Evolutionary conservation across 2,888 invertebrate species (phyloP).

Genomic region (Acanthopleura granulata): DNA sequence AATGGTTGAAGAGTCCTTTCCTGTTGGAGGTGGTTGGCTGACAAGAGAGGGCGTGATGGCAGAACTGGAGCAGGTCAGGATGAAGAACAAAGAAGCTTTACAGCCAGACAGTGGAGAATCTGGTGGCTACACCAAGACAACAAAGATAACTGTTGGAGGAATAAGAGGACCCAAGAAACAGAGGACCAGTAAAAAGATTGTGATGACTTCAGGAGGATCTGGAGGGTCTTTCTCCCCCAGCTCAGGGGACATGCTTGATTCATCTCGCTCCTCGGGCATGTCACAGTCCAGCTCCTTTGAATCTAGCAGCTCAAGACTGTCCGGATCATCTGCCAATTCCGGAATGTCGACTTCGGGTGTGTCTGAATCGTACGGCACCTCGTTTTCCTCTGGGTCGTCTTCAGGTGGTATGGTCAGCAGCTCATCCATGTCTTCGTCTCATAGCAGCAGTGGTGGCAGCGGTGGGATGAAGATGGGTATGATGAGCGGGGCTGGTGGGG

Average conservation of each 20-base stretch:
- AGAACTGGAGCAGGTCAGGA: not conserved
- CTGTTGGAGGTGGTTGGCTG: not conserved
- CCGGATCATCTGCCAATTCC: not conserved
- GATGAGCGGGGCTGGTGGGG: not conserved
- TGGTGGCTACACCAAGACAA: constrained; percentile 10
- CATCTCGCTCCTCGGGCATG: constrained; percentile 3
- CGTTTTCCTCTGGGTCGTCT: not conserved
- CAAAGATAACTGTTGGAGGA: constrained; percentile 6
- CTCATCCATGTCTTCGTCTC: not conserved
- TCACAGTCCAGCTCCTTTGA: constrained; percentile 2
- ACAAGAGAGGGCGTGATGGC: not conserved
- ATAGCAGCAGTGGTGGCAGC: not conserved
- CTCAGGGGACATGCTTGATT: not conserved
- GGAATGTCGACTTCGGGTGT: constrained; percentile 7
- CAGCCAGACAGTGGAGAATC: not conserved
- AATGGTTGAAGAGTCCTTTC: not conserved
- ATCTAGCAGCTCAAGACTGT: not conserved
- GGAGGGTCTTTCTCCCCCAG: not conserved
- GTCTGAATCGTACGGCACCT: constrained; percentile 7
- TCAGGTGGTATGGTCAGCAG: not conserved
- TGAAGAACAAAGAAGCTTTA: not conserved
- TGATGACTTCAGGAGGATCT: not conserved
- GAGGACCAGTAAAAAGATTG: not conserved
- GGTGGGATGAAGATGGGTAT: not conserved
- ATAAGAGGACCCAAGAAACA: not conserved